Percentiles rank a stretch among this genome's conserved stretches.
These are phyloP conservation scores for Ramphastos sulfuratus DNA, from an alignment of 2,113 vertebrate genomes.

Conservation along the genomic window DNA sequence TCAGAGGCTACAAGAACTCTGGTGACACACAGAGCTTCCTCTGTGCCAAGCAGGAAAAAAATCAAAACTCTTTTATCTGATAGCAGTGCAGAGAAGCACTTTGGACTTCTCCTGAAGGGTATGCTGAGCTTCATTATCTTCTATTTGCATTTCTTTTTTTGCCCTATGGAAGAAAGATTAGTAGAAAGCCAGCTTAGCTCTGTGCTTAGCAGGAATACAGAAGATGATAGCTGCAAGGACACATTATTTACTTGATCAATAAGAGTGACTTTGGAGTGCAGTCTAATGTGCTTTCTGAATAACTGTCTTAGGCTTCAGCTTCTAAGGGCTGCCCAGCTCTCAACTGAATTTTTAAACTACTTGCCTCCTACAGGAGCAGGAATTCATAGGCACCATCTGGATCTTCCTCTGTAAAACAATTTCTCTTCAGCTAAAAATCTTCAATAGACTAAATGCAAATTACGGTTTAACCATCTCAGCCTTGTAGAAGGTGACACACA, in stretches of 20 bases:
- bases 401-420: not conserved
- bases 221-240: not conserved
- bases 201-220: not conserved
- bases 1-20: not conserved
- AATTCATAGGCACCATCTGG: not conserved
- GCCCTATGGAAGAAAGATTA: not conserved
- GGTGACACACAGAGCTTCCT: not conserved
- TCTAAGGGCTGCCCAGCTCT: not conserved
- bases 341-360: not conserved
- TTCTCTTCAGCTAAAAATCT: not conserved
- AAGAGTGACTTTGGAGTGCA: not conserved
- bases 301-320: not conserved
- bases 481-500: not conserved
- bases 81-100: not conserved
- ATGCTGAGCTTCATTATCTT: not conserved
- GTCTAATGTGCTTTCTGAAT: not conserved
- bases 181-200: not conserved
- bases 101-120: slow-evolving; percentile 4
- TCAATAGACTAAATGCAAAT: not conserved
- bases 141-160: slow-evolving; percentile 14
- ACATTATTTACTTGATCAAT: not conserved
- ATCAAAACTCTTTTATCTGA: not conserved
- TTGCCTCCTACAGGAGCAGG: not conserved
- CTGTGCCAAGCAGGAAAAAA: slow-evolving; percentile 33
- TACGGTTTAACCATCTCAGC: not conserved